Percentiles rank a stretch among this genome's conserved stretches.
Evolutionary conservation across 2,113 vertebrate species (phyloP).

Genomic region (Boleophthalmus pectinirostris): DNA sequence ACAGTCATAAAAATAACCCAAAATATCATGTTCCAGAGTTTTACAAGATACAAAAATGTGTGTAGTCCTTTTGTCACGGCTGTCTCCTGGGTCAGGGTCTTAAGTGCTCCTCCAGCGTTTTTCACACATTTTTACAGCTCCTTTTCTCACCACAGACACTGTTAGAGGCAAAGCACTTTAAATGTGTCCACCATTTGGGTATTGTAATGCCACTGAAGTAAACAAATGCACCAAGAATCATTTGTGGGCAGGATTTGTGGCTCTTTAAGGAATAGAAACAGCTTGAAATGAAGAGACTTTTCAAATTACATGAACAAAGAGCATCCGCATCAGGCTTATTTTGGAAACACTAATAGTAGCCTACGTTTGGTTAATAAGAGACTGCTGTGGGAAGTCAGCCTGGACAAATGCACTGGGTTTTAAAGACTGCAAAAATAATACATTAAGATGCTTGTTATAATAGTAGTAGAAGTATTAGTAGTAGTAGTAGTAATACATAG

Average conservation of each 20-base stretch:
- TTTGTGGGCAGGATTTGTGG: not conserved
- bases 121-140: not conserved
- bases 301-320: not conserved
- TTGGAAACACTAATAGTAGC: constrained; percentile 1
- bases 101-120: constrained; percentile 41
- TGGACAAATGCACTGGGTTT: not conserved
- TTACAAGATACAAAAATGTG: not conserved
- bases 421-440: not conserved
- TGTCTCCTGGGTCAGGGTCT: constrained; percentile 30
- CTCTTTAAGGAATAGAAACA: not conserved
- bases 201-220: constrained; percentile 14
- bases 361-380: not conserved
- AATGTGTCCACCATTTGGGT: constrained; percentile 1
- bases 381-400: not conserved
- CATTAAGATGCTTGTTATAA: not conserved
- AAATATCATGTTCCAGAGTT: too few species aligned
- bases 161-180: constrained; percentile 3
- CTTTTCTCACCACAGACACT: constrained; percentile 14
- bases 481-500: not conserved
- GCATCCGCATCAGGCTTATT: not conserved
- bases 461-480: not conserved
- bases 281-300: not conserved
- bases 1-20: too few species aligned
- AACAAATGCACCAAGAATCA: not conserved
- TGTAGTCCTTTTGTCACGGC: constrained; percentile 63